Evolutionary conservation across 2,888 invertebrate genomes (phyloP), one percentile per base, ranked within the genome.

Genomic region (Tryphoninae sp.): DNA sequence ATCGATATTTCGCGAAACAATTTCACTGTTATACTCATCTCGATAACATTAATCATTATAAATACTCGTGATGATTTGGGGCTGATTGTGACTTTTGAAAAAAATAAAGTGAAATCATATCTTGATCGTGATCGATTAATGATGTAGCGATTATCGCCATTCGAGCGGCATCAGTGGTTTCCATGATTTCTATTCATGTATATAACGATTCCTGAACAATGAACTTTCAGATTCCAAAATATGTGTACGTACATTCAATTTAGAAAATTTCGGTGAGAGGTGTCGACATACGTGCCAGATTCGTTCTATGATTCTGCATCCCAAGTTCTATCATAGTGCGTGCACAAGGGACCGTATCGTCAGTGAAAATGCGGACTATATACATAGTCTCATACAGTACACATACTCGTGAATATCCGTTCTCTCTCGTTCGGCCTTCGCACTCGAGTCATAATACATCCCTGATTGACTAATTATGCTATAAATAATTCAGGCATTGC

Each of bases 391-490:
- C 33, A 33, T 33, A 33, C 6, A 33, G 33, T 33, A 33, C 33
- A 33, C 40, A 51, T 40, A 19, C 16, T 23, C 53, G 49, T 73
- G 33, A 33, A 40, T 62, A 62, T 69, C 53, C 16, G 53, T 40
- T 61, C 59, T 8, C 26, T 51, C 9, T 42, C 71, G 22, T 22
- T 40, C 23, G 58, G 58, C 26, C 53, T 65, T 65, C 40, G 26
- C 55, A n/a, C 55, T n/a, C 51, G 26, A 76, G 40, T 22, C 72
- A 73, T 77, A 49, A 77, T 76, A 82, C 72, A 82, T 82, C 53
- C 62, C 62, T 77, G 77, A 81, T 83, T 80, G 79, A 80, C 79
- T 79, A 81, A 84, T 84, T 84, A 83, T 78, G 69, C 80, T 79
- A 81, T 83, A 81, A 77, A 84, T 84, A 81, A 84, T 84, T 80